Conservation (phyloP, 2,888 invertebrate species). For the Alsophila aescularia region DNA sequence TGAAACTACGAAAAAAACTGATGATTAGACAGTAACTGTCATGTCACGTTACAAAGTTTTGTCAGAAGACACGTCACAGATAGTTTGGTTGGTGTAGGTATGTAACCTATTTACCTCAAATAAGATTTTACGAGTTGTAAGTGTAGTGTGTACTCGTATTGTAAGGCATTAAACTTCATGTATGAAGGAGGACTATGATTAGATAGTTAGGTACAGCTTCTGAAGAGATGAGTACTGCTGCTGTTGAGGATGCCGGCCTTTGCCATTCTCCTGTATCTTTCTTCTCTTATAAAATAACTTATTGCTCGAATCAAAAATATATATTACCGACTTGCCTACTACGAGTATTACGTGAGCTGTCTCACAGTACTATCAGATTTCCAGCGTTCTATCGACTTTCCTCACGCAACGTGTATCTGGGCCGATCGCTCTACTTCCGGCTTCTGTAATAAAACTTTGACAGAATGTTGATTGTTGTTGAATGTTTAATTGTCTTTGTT, state of each 20-base stretch:
- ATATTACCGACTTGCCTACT: constrained; percentile 1
- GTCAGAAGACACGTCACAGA: neutral
- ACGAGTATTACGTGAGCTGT: constrained; percentile 14
- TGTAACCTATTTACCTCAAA: neutral
- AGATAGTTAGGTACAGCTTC: neutral
- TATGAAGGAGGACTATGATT: neutral
- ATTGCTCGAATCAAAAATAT: neutral
- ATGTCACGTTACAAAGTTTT: constrained; percentile 5
- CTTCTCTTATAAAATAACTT: neutral
- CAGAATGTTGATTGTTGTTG: too few relatives aligned
- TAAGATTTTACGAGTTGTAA: neutral
- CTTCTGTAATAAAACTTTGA: constrained; percentile 34
- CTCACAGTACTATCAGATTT: constrained; percentile 27
- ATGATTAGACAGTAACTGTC: constrained; percentile 2
- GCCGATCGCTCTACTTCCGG: constrained; percentile 27
- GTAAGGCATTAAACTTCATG: neutral
- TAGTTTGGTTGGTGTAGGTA: neutral
- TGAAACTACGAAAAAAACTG: neutral
- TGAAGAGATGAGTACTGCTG: neutral
- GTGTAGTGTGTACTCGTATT: too few relatives aligned
- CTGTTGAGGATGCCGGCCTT: too few relatives aligned
- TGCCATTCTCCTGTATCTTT: too few relatives aligned
- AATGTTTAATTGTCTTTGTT: too few relatives aligned
- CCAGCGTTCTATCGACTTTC: constrained; percentile 22
- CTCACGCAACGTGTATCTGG: constrained; percentile 34